phyloP scores from a whole-genome alignment of 2,888 invertebrate species.

The Tiliacea citrago region DNA sequence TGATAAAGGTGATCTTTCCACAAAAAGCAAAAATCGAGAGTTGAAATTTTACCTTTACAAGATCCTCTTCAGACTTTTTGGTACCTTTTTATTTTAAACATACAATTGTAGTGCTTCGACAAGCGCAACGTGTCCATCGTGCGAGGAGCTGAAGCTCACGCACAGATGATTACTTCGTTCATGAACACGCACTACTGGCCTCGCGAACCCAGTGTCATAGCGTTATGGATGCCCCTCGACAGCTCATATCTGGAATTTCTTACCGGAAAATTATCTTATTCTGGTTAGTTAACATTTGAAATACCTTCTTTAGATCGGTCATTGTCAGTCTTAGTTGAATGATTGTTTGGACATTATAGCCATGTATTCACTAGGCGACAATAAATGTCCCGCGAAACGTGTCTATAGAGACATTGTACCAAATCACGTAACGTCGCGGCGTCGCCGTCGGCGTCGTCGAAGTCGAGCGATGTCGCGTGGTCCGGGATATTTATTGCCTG shows the following conservation, averaged over 20 bases:
- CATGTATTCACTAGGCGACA: neutral
- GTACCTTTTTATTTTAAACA: neutral
- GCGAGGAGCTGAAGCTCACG: constrained; percentile 82
- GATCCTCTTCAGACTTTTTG: neutral
- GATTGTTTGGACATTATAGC: neutral
- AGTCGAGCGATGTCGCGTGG: neutral
- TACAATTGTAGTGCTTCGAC: constrained; percentile 79
- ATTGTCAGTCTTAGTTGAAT: neutral
- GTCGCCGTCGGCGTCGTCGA: neutral
- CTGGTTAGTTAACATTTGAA: constrained; percentile 74
- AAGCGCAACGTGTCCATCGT: constrained; percentile 76
- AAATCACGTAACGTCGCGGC: neutral
- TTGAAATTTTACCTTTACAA: too few relatives aligned
- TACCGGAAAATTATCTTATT: constrained; percentile 77
- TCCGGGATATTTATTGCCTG: neutral
- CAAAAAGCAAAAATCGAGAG: neutral
- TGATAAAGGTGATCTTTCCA: neutral
- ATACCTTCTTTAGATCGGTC: neutral
- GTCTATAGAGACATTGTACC: neutral
- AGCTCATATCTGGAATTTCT: constrained; percentile 77
- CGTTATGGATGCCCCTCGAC: constrained; percentile 82
- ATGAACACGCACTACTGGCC: constrained; percentile 88
- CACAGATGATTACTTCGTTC: constrained; percentile 84
- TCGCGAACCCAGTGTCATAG: constrained; percentile 88
- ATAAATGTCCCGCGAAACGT: neutral